These are phyloP conservation scores for Pygocentrus nattereri DNA, from an alignment of 2,797 vertebrate genomes.

Conservation along the genomic window DNA sequence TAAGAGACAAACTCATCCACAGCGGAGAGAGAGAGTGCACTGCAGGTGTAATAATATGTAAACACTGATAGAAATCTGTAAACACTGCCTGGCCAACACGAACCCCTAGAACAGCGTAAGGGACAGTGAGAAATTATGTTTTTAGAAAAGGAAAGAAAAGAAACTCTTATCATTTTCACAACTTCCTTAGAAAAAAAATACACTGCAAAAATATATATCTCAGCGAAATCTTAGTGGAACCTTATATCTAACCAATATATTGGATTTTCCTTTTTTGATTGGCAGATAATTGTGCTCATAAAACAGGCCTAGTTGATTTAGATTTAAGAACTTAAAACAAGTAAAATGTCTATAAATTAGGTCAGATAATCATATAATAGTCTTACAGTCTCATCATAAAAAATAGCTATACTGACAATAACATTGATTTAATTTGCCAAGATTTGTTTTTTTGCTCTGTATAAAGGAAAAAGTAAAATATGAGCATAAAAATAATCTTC, in stretches of 20 bases:
- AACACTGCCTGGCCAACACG: conserved; percentile 62
- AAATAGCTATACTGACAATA: too few species aligned
- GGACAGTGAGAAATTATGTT: neutral
- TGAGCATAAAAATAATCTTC: neutral
- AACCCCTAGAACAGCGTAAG: conserved; percentile 17
- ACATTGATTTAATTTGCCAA: too few species aligned
- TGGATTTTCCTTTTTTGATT: too few species aligned
- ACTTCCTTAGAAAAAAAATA: too few species aligned
- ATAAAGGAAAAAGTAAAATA: conserved; percentile 7
- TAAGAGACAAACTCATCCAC: conserved; percentile 65
- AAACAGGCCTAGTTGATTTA: too few species aligned
- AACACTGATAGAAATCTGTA: conserved; percentile 69
- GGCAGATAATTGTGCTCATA: too few species aligned
- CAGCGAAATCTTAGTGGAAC: neutral
- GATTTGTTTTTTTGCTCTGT: neutral
- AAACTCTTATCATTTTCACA: neutral
- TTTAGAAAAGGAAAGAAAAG: neutral
- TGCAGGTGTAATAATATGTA: conserved; percentile 66
- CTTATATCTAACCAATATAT: neutral
- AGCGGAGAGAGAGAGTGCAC: conserved; percentile 57
- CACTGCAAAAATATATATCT: neutral
- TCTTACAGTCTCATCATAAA: too few species aligned
- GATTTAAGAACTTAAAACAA: too few species aligned
- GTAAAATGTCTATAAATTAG: too few species aligned
- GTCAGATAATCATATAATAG: too few species aligned